Base-by-base conservation (phyloP, 2,888 invertebrate genomes). In the Parapristionchus giblindavisi region DNA sequence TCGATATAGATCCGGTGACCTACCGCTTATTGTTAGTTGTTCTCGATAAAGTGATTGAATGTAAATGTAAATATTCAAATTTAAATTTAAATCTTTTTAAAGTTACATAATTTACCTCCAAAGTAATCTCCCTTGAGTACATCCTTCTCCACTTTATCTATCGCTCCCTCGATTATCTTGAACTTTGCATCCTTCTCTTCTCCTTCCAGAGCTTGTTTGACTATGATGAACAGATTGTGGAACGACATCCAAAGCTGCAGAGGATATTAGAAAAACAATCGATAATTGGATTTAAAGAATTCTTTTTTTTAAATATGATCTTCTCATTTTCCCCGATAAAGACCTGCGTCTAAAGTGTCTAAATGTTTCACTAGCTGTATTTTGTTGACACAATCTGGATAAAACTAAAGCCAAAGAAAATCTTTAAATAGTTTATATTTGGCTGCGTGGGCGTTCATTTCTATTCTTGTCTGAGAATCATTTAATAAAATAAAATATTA, bases 171-270 rank as follows among this genome's bases (percentile, higher is more conserved):
- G 63, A 65, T 63, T 43, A 65, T 43, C 32, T 34, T 68, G 36
- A 76, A 52, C 75, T 81, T 80, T 52, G 80, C 81, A 32, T 76
- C 76, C 51, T 78, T 79, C 73, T 76, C n/a, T 8, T 73, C 71
- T 21, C 71, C 71, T 43, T 71, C 40, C 71, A 73, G 52, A 8
- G 71, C 73, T 21, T 82, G 77, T 11, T 77, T 75, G 70, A 77
- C 73, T 2, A 78, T 76, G 11, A 76, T 75, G 72, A 78, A 77
- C 21, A 78, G 63, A 21, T 75, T 75, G 17, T 77, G 79, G 66
- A 81, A 80, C 4, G 78, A 77, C 21, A 72, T 63, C 6, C 78
- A 76, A 1, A 82, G 76, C 78, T 81, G 76, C 2, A 78, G 11
- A 48, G 48, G 14, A 14, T n/a, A n/a, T n/a, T n/a, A n/a, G n/a